These are phyloP conservation scores for Coryphaenoides rupestris DNA, from an alignment of 2,113 vertebrate genomes.

Conservation along the genomic window DNA sequence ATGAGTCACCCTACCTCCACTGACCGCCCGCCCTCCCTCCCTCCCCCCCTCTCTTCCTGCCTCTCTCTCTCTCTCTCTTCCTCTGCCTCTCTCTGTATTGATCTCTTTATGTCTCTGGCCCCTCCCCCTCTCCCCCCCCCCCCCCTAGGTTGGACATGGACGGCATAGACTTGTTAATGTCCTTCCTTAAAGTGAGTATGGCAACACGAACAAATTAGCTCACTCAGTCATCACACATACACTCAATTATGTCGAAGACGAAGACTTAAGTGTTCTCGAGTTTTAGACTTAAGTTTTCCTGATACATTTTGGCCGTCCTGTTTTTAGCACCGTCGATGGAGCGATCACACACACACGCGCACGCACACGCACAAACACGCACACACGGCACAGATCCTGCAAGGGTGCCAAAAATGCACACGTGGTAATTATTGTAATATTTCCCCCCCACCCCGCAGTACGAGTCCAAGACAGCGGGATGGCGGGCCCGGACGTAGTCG, in stretches of 20 bases:
- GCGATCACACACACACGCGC: too few species aligned
- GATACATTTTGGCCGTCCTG: too few species aligned
- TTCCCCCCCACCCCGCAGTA: constrained; percentile 68
- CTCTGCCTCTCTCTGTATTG: neutral
- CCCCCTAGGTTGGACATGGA: constrained; percentile 86
- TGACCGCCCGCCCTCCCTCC: neutral
- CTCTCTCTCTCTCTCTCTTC: neutral
- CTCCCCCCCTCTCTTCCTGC: neutral
- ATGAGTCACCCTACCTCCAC: constrained; percentile 43
- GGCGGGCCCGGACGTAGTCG: constrained; percentile 89
- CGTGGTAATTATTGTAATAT: too few species aligned
- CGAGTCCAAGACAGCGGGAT: constrained; percentile 91
- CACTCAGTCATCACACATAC: too few species aligned
- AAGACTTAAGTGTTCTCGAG: too few species aligned
- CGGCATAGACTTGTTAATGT: constrained; percentile 89
- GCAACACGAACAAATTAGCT: too few species aligned
- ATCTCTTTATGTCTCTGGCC: constrained; percentile 42
- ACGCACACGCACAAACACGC: too few species aligned
- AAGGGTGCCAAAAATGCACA: too few species aligned
- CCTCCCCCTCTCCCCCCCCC: neutral
- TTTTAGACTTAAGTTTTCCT: too few species aligned
- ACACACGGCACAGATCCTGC: too few species aligned
- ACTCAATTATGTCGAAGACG: too few species aligned
- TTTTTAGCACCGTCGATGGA: too few species aligned
- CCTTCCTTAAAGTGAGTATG: constrained; percentile 88